Base-by-base conservation (phyloP, 2,113 vertebrate species). In the Abramis brama region DNA sequence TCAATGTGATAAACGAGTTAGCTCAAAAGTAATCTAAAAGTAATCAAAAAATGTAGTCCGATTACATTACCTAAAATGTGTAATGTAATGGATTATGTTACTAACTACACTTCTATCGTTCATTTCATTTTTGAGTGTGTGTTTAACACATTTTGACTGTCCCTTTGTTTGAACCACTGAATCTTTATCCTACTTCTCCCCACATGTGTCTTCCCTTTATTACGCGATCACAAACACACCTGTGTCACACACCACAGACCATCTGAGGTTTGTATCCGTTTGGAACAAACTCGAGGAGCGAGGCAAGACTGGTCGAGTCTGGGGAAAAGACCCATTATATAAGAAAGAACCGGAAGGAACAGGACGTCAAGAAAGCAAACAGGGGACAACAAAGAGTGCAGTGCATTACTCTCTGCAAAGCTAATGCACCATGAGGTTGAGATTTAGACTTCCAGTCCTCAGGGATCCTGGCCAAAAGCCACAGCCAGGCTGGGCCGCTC, bases 121-220 rank as follows among this genome's bases (percentile, higher is more conserved):
- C 2, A 68, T 68, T 68, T 36, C 19, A 15, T 68, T 68, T 68
- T 19, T 30, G 6, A 68, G 64, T 74, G 39, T 74, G 39, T 81
- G 79, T 79, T 68, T 73, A 39, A 88, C 82, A 85, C 87, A 86
- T 64, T 81, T 82, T 43, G 19, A 70, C 33, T 8, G 55, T 60
- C 60, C 52, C 70, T 68, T 90, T 90, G 88, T 91, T 91, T 89
- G 71, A 91, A 91, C 88, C 90, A 77, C 91, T 87, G 87, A 77
- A 45, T 50, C 43, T 33, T 23, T 82, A 66, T 33, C 3, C 33
- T 50, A 23, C 12, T 59, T 17, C 23, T 11, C 9, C 36, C 39
- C 79, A 81, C 15, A 43, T 15, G 55, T 64, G 79, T 39, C 60
- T 50, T 66, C 39, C 17, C 43, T 47, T 81, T 66, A 66, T 79